These are phyloP conservation scores for Copidosoma aretas DNA, from an alignment of 2,888 invertebrate genomes.

Conservation along the genomic window DNA sequence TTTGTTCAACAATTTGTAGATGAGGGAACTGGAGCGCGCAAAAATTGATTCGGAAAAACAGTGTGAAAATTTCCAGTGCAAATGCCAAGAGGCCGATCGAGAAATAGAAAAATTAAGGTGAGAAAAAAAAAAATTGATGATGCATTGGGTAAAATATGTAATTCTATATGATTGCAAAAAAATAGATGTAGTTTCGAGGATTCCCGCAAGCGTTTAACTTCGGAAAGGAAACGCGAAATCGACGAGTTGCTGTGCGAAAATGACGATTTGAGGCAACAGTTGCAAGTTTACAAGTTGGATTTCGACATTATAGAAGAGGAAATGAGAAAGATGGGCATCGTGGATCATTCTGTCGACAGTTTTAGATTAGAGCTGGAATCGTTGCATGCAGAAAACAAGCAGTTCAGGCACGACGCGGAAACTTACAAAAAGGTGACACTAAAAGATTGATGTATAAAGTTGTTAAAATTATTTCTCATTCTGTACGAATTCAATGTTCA, in stretches of 20 bases:
- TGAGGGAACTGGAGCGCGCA: slow-evolving; percentile 43
- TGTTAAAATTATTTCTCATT: neutral
- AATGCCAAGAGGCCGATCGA: slow-evolving; percentile 45
- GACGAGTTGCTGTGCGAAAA: slow-evolving; percentile 44
- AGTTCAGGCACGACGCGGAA: slow-evolving; percentile 16
- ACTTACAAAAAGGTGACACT: slow-evolving; percentile 28
- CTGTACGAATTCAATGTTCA: neutral
- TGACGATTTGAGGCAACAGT: slow-evolving; percentile 48
- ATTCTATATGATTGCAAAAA: slow-evolving; percentile 4
- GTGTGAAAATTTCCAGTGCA: slow-evolving; percentile 40
- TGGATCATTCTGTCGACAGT: slow-evolving; percentile 16
- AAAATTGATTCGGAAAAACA: slow-evolving; percentile 47
- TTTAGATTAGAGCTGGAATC: slow-evolving; percentile 44
- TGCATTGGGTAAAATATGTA: too few relatives aligned
- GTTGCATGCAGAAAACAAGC: slow-evolving; percentile 42
- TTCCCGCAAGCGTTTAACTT: slow-evolving; percentile 7
- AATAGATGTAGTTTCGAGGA: slow-evolving; percentile 25
- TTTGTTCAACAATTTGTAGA: slow-evolving; percentile 40
- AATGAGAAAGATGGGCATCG: slow-evolving; percentile 41
- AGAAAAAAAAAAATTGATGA: neutral
- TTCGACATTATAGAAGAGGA: slow-evolving; percentile 51
- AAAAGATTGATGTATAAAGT: slow-evolving; percentile 5
- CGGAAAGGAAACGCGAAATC: slow-evolving; percentile 30
- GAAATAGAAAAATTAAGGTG: slow-evolving; percentile 48
- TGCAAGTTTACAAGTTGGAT: slow-evolving; percentile 48